Base-by-base conservation (phyloP, 2,888 invertebrate genomes). In the Sycophila texana region DNA sequence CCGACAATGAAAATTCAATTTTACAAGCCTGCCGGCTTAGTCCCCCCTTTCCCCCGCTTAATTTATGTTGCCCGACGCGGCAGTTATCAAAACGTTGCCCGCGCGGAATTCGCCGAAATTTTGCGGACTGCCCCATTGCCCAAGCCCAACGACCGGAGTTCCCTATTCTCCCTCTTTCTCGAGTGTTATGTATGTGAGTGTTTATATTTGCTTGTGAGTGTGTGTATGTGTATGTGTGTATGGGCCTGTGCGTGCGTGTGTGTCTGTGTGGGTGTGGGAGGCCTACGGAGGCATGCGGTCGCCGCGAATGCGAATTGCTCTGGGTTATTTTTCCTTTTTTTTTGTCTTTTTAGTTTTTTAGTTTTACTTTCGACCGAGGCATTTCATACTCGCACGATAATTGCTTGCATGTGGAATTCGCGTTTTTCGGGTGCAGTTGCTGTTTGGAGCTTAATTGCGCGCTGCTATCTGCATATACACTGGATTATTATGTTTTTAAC, bases 1-100 rank as follows among this genome's bases (percentile, higher is more conserved):
- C 26, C n/a, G 58, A 75, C 70, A 79, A 71, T 75, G 74, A 75
- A 66, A 79, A 75, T 79, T 74, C 63, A 79, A 79, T 74, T 79
- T 70, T 65, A 65, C 55, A 74, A 16, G 22, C 5, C 7, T 13
- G 18, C 30, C 14, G 39, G 39, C 26, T 26, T 26, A 26, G 39
- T 14, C 13, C 14, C 13, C 14, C 16, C 55, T 53, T 61, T 16
- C 12, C 20, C 58, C 20, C 49, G 58, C 1, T 67, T 77, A 78
- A 78, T 74, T 61, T 74, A 74, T 74, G 67, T n/a, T 1, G 18
- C n/a, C 22, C 58, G 13, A 5, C 60, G 20, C n/a, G 22, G 57
- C 39, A 51, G 51, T 66, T 77, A 77, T 58, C 72, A 77, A 70
- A 77, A 66, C 58, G 51, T 65, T 12, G 61, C 39, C 7, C 39